Base-by-base conservation (phyloP, 2,797 vertebrate genomes). In the Taeniopygia guttata region DNA sequence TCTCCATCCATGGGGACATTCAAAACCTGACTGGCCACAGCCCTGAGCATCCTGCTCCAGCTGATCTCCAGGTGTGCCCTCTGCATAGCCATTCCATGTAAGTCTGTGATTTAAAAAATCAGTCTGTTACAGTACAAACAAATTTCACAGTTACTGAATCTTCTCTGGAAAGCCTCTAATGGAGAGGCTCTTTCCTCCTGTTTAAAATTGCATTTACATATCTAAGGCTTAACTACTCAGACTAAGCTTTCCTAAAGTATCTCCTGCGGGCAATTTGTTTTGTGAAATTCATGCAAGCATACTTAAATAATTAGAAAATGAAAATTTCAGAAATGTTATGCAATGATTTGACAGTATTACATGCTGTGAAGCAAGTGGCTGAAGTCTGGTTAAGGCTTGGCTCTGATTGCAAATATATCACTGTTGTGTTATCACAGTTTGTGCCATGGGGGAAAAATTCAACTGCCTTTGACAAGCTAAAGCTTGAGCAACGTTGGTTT, bases 141-240 rank as follows among this genome's bases (percentile, higher is more conserved):
- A 66, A 51, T 66, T 49, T 76, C 51, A 66, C n/a, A 49, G n/a
- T 40, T 60, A 26, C 43, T 68, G 40, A 83, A 63, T 70, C 48
- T 82, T 55, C 36, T 16, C 4, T 54, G 36, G 67, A 76, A 68
- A 1, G 2, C 8, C 9, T 30, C 10, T 84, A 51, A 49, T 36
- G 26, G n/a, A 81, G 63, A 66, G 13, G 30, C 56, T 84, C 9
- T 81, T 38, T 78, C 32, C 69, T 82, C 14, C 1, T 62, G 34
- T 54, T 87, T 89, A 83, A 73, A 91, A 70, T 78, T 92, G 26
- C 62, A 78, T 94, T 94, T 92, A 68, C 51, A 84, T 90, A 75
- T 75, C 62, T 63, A 58, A 93, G 70, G 25, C 25, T 78, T 78
- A 81, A 81, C 84, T 54, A 27, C 30, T 73, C 19, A 77, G 29